Evolutionary conservation across 2,797 vertebrate species (phyloP), one percentile per base, ranked within the genome.

Genomic region (Xenops minutus): DNA sequence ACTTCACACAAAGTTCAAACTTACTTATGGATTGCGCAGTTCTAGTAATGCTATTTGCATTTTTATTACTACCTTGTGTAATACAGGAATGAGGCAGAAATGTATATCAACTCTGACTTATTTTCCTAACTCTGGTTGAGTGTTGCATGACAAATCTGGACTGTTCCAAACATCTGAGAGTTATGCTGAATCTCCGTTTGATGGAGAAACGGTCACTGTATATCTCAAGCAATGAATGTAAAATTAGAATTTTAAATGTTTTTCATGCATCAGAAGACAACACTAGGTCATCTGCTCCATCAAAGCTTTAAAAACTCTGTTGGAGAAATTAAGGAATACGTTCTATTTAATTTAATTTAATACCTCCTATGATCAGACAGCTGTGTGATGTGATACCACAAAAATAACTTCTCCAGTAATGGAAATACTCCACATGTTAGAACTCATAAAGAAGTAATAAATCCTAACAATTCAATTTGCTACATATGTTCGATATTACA

Each of bases 301-400:
- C 78, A 81, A 74, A 92, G 85, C 59, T 84, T 62, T 84, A 55
- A 80, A 95, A 89, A 23, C 72, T 85, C 76, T 89, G 68, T 71
- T 80, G 69, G 69, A 94, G 17, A 56, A 74, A 48, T 88, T 68
- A 86, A 55, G 58, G 43, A 88, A 89, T 51, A 39, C 6, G 49
- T 89, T 89, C 63, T 79, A 54, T 85, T 95, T 94, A 62, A 93
- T 85, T 95, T 94, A 62, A 93, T 94, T 94, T 88, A 67, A 79
- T 76, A 62, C 27, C 17, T 52, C 37, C 69, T 93, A 24, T 49
- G 91, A 92, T 93, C 84, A 94, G 80, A 88, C 73, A 92, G 75
- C 89, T 96, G 76, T 69, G n/a, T 41, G 89, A 76, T 78, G 59
- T 13, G 79, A 93, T 94, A 91, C 27, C 75, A 89, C 62, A 18